Evolutionary conservation across 2,888 invertebrate genomes (phyloP).

Genomic region (Zaprionus obscuricornis): DNA sequence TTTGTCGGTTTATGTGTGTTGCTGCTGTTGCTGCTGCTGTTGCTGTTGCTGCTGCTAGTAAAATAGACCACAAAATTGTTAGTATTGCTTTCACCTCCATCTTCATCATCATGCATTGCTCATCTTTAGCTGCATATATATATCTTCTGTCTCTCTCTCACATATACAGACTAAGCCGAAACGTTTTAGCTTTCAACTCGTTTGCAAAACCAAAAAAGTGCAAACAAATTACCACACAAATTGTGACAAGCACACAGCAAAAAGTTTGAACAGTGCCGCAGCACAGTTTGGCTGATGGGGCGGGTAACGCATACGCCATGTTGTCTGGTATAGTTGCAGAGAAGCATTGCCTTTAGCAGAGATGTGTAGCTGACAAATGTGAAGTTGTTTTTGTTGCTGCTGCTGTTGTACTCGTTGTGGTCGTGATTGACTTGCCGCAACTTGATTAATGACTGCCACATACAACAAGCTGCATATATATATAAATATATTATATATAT

Average conservation of each 20-base stretch:
- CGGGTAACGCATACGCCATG: constrained; percentile 40
- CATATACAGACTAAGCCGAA: neutral
- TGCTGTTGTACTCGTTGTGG: constrained; percentile 1
- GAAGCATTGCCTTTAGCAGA: constrained; percentile 26
- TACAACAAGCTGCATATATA: neutral
- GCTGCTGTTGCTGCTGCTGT: constrained; percentile 27
- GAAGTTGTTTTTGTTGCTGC: constrained; percentile 17
- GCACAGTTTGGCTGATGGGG: neutral
- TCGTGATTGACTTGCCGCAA: constrained; percentile 28
- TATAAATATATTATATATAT: too few species aligned
- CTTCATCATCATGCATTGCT: neutral
- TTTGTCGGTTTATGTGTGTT: constrained; percentile 13
- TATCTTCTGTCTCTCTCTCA: neutral
- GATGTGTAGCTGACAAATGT: constrained; percentile 24
- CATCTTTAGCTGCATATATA: too few species aligned
- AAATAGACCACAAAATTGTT: constrained; percentile 61
- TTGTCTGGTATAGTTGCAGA: constrained; percentile 30
- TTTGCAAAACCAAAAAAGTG: constrained; percentile 26
- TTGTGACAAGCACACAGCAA: constrained; percentile 46
- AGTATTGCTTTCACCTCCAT: constrained; percentile 49
- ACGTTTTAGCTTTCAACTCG: neutral
- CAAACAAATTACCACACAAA: constrained; percentile 62
- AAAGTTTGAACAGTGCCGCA: constrained; percentile 31
- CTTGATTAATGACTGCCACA: constrained; percentile 39
- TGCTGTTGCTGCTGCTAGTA: constrained; percentile 28